Evolutionary conservation across 2,888 invertebrate species (phyloP).

Genomic region (Acanthosepion lycidas): DNA sequence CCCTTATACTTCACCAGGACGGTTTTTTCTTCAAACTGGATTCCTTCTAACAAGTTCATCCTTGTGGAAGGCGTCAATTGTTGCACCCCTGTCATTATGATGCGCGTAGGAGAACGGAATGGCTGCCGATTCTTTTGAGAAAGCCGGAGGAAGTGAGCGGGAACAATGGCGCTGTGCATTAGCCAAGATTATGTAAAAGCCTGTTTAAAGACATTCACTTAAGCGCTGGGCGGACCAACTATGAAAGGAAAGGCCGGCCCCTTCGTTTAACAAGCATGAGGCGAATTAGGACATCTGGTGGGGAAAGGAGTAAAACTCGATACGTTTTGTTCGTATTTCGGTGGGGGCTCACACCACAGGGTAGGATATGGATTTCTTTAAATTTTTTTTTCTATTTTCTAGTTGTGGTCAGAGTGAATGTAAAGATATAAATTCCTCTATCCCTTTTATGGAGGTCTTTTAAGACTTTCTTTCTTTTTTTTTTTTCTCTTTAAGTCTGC

Average conservation of each 20-base stretch:
- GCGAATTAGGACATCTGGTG: neutral
- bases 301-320: neutral
- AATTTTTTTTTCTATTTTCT: neutral
- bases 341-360: neutral
- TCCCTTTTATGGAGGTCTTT: neutral
- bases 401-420: neutral
- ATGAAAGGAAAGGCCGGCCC: neutral
- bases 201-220: slow-evolving; percentile 6
- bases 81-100: neutral
- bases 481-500: neutral
- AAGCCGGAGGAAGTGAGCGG: slow-evolving; percentile 33
- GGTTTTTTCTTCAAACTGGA: neutral
- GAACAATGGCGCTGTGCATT: neutral
- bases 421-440: neutral
- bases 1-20: neutral
- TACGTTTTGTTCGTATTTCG: neutral
- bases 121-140: neutral
- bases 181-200: slow-evolving; percentile 33
- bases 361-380: neutral
- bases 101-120: neutral
- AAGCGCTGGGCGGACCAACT: neutral
- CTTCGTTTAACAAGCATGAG: slow-evolving; percentile 18
- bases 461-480: neutral
- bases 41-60: slow-evolving; percentile 2
- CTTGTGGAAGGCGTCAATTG: neutral